A percentile compares a stretch with the other conserved stretches of the same genome.
Conservation (phyloP, 2,113 vertebrate genomes). For the Cephalopterus ornatus region DNA sequence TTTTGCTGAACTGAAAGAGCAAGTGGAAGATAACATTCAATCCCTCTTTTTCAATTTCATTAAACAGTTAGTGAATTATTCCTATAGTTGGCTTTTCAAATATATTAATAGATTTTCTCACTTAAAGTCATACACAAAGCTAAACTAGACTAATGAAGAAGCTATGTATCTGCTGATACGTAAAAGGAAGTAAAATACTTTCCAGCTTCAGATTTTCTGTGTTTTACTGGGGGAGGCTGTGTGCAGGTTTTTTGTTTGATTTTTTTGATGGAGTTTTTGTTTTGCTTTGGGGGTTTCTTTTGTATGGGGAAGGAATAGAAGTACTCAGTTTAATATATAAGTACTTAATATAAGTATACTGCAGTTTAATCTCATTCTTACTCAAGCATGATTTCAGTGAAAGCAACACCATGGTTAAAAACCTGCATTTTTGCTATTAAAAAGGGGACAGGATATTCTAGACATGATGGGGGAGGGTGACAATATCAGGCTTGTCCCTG, state of each 20-base stretch:
- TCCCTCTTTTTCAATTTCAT: not conserved
- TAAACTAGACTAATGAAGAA: constrained; percentile 50
- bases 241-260: not conserved
- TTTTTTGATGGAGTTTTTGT: not conserved
- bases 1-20: constrained; percentile 30
- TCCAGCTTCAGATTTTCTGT: not conserved
- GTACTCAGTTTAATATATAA: too few relatives aligned
- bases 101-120: constrained; percentile 44
- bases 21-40: not conserved
- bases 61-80: not conserved
- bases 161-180: not conserved
- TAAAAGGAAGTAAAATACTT: constrained; percentile 10
- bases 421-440: not conserved
- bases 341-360: too few relatives aligned
- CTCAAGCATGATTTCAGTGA: not conserved
- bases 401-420: not conserved
- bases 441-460: not conserved
- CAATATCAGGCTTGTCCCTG: not conserved
- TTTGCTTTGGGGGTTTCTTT: not conserved
- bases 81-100: constrained; percentile 24
- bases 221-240: accelerated
- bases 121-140: constrained; percentile 7
- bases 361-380: constrained; percentile 37
- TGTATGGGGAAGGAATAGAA: not conserved
- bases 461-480: not conserved